These are phyloP conservation scores for Varanus salvator DNA, from an alignment of 2,113 vertebrate species.

Conservation along the genomic window DNA sequence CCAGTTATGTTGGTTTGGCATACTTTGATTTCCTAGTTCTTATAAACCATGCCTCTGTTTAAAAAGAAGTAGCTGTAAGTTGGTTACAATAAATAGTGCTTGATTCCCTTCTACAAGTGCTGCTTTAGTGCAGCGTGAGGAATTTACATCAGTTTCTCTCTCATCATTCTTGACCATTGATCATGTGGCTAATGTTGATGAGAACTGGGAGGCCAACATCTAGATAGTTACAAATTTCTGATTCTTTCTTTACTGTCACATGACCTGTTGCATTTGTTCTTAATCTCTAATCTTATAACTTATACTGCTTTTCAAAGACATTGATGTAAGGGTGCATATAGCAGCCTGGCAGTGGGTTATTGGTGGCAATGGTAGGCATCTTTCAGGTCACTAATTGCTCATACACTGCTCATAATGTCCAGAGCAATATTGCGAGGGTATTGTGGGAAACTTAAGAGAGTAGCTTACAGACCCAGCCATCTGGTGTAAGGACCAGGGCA, in stretches of 20 bases:
- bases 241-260: constrained; percentile 6
- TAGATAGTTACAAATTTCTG: too few relatives aligned
- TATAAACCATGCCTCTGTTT: constrained; percentile 22
- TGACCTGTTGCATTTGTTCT: constrained; percentile 24
- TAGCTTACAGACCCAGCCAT: not conserved
- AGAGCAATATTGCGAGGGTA: not conserved
- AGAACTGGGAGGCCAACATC: too few relatives aligned
- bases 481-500: not conserved
- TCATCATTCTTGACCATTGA: too few relatives aligned
- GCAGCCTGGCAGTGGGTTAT: not conserved
- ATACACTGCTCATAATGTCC: not conserved
- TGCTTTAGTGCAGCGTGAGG: constrained; percentile 50
- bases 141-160: too few relatives aligned
- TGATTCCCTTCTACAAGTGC: constrained; percentile 43
- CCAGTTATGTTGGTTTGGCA: constrained; percentile 51
- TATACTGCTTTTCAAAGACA: not conserved
- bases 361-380: not conserved
- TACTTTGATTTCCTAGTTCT: constrained; percentile 45
- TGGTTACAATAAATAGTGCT: constrained; percentile 54
- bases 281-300: not conserved
- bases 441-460: not conserved
- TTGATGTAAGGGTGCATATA: not conserved
- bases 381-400: not conserved
- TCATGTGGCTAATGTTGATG: too few relatives aligned
- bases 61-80: not conserved